A percentile compares a stretch with the other conserved stretches of the same genome.
phyloP scores from a whole-genome alignment of 2,888 invertebrate species.

The Xiphydria camelus region DNA sequence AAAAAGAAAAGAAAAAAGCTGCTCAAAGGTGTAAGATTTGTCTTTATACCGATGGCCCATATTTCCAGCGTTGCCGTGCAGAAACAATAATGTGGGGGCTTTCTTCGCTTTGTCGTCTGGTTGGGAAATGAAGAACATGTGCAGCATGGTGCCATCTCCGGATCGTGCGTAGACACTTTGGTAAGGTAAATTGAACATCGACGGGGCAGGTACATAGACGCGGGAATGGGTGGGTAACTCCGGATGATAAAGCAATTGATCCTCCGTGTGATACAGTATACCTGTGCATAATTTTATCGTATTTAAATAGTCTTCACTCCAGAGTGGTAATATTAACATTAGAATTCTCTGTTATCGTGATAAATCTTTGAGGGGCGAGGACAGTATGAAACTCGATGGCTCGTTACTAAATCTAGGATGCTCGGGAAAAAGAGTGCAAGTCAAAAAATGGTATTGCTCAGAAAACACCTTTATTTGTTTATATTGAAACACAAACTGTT shows the following conservation, averaged over 20 bases:
- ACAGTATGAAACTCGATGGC: too few relatives aligned
- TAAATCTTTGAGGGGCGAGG: too few relatives aligned
- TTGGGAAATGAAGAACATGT: slow-evolving; percentile 82
- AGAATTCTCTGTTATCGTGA: too few relatives aligned
- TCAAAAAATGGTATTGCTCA: too few relatives aligned
- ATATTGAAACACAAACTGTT: too few relatives aligned
- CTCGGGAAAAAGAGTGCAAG: too few relatives aligned
- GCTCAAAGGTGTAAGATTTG: too few relatives aligned
- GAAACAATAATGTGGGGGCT: slow-evolving; percentile 83
- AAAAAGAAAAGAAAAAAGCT: slow-evolving; percentile 7
- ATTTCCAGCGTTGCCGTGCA: slow-evolving; percentile 97
- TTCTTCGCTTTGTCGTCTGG: slow-evolving; percentile 67
- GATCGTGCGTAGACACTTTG: slow-evolving; percentile 80
- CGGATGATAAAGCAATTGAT: slow-evolving; percentile 85
- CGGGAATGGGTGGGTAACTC: slow-evolving; percentile 87
- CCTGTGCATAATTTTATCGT: too few relatives aligned
- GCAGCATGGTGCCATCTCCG: slow-evolving; percentile 75
- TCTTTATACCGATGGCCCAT: slow-evolving; percentile 80
- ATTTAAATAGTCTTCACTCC: background rate
- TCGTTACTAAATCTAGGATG: too few relatives aligned
- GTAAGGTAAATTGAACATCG: slow-evolving; percentile 82
- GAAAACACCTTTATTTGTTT: too few relatives aligned
- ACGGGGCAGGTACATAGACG: slow-evolving; percentile 84
- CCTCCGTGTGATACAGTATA: slow-evolving; percentile 84
- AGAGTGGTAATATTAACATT: too few relatives aligned